Evolutionary conservation across 2,888 invertebrate genomes (phyloP).

Genomic region (Mactromeris polynyma): DNA sequence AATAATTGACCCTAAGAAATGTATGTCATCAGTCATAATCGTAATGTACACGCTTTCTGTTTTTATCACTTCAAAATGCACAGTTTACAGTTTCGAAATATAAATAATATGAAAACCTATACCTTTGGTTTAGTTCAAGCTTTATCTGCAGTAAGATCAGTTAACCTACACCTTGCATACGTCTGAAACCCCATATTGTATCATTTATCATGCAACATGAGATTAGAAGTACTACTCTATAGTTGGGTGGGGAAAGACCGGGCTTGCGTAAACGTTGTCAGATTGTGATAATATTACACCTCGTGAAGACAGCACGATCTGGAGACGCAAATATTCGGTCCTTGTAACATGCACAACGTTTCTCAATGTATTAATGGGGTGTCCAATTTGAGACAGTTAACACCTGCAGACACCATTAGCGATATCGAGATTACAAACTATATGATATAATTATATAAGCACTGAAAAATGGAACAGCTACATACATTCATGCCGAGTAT

Average conservation of each 20-base stretch:
- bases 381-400: not conserved
- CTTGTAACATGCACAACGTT: not conserved
- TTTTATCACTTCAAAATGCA: not conserved
- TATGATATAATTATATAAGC: too few species aligned
- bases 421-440: too few species aligned
- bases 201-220: slow-evolving; percentile 11
- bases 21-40: not conserved
- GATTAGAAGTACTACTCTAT: not conserved
- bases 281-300: too few species aligned
- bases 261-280: not conserved
- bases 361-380: not conserved
- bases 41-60: not conserved
- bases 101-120: not conserved
- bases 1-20: not conserved
- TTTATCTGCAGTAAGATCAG: not conserved
- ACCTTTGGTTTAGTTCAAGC: not conserved
- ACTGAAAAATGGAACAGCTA: too few species aligned
- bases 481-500: too few species aligned
- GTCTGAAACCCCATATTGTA: not conserved
- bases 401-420: not conserved
- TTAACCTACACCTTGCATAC: not conserved
- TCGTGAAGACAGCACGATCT: not conserved
- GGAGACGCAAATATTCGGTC: not conserved
- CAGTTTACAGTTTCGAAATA: not conserved
- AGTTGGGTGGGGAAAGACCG: not conserved